Base-by-base conservation (phyloP, 2,888 invertebrate genomes). In the Chymomyza procnemis region DNA sequence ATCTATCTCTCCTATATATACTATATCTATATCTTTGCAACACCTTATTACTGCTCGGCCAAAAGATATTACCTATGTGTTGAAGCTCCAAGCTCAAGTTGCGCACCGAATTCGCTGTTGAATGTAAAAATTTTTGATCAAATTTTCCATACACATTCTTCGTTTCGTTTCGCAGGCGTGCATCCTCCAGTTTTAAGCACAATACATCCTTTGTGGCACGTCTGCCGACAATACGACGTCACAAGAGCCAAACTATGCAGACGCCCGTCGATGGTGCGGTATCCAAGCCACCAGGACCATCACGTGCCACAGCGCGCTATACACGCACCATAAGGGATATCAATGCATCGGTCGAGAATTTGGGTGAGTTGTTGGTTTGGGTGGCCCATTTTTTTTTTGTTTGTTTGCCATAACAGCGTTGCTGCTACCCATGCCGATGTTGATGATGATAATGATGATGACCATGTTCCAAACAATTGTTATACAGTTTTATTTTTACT, bases 201-300 rank as follows among this genome's bases (percentile, higher is more conserved):
- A 97, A 97, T 92, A 95, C 97, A 82, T 97, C 97, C 66, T 97
- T 97, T 92, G 97, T 97, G 90, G 96, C 97, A 88, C 94, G 97
- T 82, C 93, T 97, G 91, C 97, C 97, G 85, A 96, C 96, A 75
- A 96, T 96, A 91, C 94, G 96, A 71, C 93, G 96, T 52, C 95
- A 95, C 92, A 95, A 95, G 91, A 95, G 95, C 90, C 94, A 95
- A 80, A 94, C 95, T 72, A 93, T 95, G 88, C 95, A 96, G 90
- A 94, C 95, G 70, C 95, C 95, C 54, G 95, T 90, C 82, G 82
- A 90, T 82, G 75, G 89, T 41, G 67, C 76, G 8, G 69, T 80
- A 47, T 84, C 86, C 64, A 91, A 88, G 83, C 88, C 88, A 47
- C 85, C 81, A 61, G 81, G 87, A 61, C 76, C 88, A 9, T 80